These are phyloP conservation scores for Squalus acanthias DNA, from an alignment of 2,797 vertebrate genomes.

Conservation along the genomic window DNA sequence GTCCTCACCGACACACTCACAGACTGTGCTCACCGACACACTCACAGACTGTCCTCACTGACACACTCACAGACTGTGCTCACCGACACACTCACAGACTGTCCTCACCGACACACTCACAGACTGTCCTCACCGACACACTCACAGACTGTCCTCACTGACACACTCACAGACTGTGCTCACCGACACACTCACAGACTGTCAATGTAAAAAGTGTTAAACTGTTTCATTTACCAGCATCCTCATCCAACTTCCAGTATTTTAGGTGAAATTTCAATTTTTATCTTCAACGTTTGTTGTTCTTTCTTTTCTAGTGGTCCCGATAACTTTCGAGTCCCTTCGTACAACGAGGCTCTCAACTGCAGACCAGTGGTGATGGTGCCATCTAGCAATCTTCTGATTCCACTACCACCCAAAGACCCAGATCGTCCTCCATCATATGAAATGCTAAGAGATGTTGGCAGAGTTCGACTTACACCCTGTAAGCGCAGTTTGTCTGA, in stretches of 20 bases:
- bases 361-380: conserved; percentile 44
- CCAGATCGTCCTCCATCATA: conserved; percentile 64
- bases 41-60: neutral
- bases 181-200: neutral
- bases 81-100: neutral
- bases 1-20: neutral
- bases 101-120: neutral
- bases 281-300: conserved; percentile 14
- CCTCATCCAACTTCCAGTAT: neutral
- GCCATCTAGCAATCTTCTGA: conserved; percentile 54
- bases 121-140: neutral
- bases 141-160: neutral
- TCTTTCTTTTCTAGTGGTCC: conserved; percentile 54
- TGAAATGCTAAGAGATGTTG: conserved; percentile 68
- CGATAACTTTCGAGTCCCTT: conserved; percentile 62
- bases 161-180: neutral
- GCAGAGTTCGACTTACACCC: conserved; percentile 57
- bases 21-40: neutral
- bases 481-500: conserved; percentile 42
- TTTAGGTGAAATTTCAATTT: neutral
- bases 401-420: conserved; percentile 60
- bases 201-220: neutral
- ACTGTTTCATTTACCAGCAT: neutral
- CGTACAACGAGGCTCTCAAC: conserved; percentile 53
- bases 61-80: neutral